Percentiles rank a stretch among this genome's conserved stretches.
phyloP scores from a whole-genome alignment of 2,113 vertebrate species.

The Nycticorax nycticorax region DNA sequence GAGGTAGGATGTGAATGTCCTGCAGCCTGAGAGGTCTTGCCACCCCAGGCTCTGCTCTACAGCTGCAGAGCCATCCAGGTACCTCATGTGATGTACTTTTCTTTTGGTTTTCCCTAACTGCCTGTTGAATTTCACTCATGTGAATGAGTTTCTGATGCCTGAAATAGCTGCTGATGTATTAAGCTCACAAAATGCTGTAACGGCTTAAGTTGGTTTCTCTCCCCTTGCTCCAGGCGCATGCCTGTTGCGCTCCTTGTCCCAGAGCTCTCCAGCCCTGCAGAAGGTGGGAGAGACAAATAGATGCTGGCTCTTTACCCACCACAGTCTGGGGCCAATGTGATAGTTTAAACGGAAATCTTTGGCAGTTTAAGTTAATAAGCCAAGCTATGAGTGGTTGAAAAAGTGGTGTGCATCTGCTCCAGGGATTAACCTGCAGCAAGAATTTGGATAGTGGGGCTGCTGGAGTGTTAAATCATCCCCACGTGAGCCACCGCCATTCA shows the following conservation, averaged over 20 bases:
- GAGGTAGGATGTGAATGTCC: not conserved
- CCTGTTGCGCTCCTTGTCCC: not conserved
- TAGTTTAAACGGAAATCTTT: slow-evolving; percentile 7
- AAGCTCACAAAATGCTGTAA: not conserved
- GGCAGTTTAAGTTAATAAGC: slow-evolving; percentile 5
- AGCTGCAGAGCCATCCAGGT: not conserved
- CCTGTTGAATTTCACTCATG: not conserved
- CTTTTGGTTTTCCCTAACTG: not conserved
- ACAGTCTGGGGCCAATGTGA: not conserved
- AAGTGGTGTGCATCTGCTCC: not conserved
- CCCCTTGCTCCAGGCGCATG: not conserved
- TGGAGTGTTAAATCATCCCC: slow-evolving; percentile 30
- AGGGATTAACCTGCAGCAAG: slow-evolving; percentile 23
- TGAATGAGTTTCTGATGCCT: not conserved
- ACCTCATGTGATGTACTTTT: not conserved
- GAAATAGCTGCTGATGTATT: not conserved
- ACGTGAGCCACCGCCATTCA: not conserved
- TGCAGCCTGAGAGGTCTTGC: not conserved
- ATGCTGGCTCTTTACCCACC: not conserved
- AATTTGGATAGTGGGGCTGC: slow-evolving; percentile 18
- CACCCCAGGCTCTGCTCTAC: not conserved
- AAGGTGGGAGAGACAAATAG: not conserved
- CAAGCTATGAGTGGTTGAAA: slow-evolving; percentile 22
- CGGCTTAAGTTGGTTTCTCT: not conserved
- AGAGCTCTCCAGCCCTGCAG: not conserved